phyloP scores from a whole-genome alignment of 2,113 vertebrate genomes.

The Melanostigma gelatinosum region DNA sequence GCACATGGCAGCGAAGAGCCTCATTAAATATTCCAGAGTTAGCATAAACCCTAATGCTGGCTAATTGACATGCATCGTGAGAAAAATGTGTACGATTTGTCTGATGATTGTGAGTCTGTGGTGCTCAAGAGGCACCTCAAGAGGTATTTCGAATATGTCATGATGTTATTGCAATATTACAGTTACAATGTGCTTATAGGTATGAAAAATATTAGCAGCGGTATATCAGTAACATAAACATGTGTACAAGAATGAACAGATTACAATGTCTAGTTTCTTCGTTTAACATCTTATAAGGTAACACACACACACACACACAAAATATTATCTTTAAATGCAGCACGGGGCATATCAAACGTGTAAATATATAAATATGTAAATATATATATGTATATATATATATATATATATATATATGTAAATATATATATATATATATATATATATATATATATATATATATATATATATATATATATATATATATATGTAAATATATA shows the following conservation, averaged over 20 bases:
- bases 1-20: constrained; percentile 61
- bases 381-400: background rate
- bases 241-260: background rate
- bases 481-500: background rate
- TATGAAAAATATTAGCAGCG: background rate
- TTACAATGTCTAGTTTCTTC: background rate
- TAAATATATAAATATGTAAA: constrained; percentile 16
- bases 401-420: background rate
- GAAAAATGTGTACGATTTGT: background rate
- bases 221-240: background rate
- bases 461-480: background rate
- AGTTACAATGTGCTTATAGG: background rate
- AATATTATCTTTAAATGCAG: background rate
- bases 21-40: constrained; percentile 66
- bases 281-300: background rate
- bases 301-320: background rate
- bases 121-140: background rate
- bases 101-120: background rate
- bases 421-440: background rate
- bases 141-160: background rate
- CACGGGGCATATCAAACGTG: constrained; percentile 68
- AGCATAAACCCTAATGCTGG: constrained; percentile 34
- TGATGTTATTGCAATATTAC: background rate
- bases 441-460: background rate
- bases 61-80: constrained; percentile 14